These are phyloP conservation scores for Pyrgilauda ruficollis DNA, from an alignment of 2,113 vertebrate species.

Conservation along the genomic window DNA sequence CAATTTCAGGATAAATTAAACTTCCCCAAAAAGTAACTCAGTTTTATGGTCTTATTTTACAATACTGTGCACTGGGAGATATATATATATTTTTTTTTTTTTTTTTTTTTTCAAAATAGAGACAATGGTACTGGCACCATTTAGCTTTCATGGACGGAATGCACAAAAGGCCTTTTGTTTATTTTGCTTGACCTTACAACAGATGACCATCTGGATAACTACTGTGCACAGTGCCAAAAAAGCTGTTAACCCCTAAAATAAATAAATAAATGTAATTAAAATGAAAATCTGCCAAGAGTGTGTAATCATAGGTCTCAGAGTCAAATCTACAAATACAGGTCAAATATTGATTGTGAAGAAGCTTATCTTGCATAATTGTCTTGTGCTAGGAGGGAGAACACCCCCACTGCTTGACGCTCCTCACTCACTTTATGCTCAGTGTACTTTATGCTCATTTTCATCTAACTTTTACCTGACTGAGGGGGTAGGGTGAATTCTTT, in stretches of 20 bases:
- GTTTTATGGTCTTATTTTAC: background rate
- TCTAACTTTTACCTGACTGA: background rate
- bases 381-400: background rate
- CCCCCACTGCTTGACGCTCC: background rate
- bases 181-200: slow-evolving; percentile 41
- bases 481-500: background rate
- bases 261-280: slow-evolving; percentile 64
- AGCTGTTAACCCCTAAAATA: slow-evolving; percentile 14
- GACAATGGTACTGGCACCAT: background rate
- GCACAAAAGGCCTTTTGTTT: slow-evolving; percentile 22
- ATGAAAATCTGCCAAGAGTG: slow-evolving; percentile 17
- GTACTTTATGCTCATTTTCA: background rate
- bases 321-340: background rate
- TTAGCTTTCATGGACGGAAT: background rate
- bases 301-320: background rate
- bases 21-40: background rate
- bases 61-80: background rate
- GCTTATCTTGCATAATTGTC: background rate
- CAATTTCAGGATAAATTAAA: background rate
- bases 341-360: slow-evolving; percentile 9
- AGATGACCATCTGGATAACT: slow-evolving; percentile 46
- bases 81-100: background rate
- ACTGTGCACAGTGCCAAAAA: background rate
- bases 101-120: background rate
- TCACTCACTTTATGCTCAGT: background rate